Evolutionary conservation across 1,140 invertebrate genomes (phyloP), one percentile per base, ranked within the genome.

Genomic region (Drosophila auraria): DNA sequence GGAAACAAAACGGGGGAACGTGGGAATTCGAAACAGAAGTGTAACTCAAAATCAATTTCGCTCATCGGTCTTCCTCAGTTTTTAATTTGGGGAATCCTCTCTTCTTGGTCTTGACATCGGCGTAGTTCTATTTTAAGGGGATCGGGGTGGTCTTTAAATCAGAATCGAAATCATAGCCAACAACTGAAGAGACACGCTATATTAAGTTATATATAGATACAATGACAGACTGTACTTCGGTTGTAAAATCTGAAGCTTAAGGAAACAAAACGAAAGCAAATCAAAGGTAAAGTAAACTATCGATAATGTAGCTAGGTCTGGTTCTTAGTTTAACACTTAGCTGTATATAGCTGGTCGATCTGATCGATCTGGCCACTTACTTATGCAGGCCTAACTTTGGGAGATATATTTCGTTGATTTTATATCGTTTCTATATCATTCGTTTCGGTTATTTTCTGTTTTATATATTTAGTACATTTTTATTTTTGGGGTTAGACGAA

Each of bases 401-500:
- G 23, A 59, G 63, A 60, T 58, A 50, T 65, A 50, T 65, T 61
- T 61, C 23, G 51, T 62, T 63, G 30, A 61, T 80, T 78, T 80
- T 81, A 77, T 69, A 74, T 81, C 50, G 69, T 84, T 81, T 80
- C 66, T 74, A 86, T 79, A 56, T 69, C 63, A 78, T 63, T 77
- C 38, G 42, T 25, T 73, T 60, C 36, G 42, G 53, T 65, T 63
- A 58, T 80, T 72, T 80, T 59, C 49, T 56, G 68, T 51, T 51
- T 23, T 78, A 57, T 80, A 47, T 73, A 69, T 61, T 44, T 80
- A 61, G 54, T 71, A 68, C 60, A 59, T 73, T 69, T 64, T 56
- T 79, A 81, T 87, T 87, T 80, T 76, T 65, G 81, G 94, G 95
- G 94, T 95, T 92, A 95, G 95, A 95, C 95, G 95, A 94, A 95